Base-by-base conservation (phyloP, 2,113 vertebrate genomes). In the Monopterus albus region DNA sequence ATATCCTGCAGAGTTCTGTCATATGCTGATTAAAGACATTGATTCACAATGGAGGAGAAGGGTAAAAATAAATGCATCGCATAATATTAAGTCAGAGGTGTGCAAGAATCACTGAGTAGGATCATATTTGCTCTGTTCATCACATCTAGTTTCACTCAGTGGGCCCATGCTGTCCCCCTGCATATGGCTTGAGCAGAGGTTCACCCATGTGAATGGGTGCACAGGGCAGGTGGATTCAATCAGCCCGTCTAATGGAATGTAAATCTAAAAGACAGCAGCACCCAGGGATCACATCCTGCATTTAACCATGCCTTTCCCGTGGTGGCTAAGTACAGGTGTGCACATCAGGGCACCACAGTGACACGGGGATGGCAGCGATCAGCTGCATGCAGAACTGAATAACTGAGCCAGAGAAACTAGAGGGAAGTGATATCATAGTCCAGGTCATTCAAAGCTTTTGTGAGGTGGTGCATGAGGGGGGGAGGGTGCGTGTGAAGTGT, bases 191-290 rank as follows among this genome's bases (percentile, higher is more conserved):
- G 8, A 82, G 53, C 67, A 63, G 58, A 60, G 72, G 79, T 85
- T 83, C 33, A 67, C 47, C 35, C 1, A 42, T 64, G 56, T 82
- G 65, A 76, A 67, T 38, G 79, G 76, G 56, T 58, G 53, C 67
- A 66, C n/a, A 57, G 76, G 81, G 62, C 86, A 85, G 84, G 83
- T 89, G 90, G 87, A 86, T 81, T 82, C 86, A 84, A 85, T 90
- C 89, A 84, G 75, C 56, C 81, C 62, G 21, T 82, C 72, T 86
- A 90, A 88, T 88, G 83, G 81, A 84, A 90, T 83, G 80, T 87
- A 89, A 89, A 90, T 86, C 82, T 78, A 56, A 80, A 69, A 71
- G 61, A 57, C 70, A 47, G 53, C 46, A 51, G 68, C 66, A 79
- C 66, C 21, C 62, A 43, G 49, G 39, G 67, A 80, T 83, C 75